A percentile compares a stretch with the other conserved stretches of the same genome.
phyloP scores from a whole-genome alignment of 2,113 vertebrate genomes.

The Xiphophorus maculatus region DNA sequence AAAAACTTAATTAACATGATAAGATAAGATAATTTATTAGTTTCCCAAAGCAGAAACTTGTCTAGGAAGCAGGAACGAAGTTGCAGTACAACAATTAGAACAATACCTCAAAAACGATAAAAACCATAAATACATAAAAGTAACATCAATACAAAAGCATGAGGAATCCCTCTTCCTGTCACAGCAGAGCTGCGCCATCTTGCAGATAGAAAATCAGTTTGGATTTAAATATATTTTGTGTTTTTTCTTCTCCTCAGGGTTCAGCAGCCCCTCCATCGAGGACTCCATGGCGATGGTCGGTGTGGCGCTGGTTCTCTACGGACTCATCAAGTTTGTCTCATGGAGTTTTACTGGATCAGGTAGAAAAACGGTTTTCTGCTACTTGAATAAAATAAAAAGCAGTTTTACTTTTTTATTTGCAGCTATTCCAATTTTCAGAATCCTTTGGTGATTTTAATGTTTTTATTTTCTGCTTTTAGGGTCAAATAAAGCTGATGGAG shows the following conservation, averaged over 20 bases:
- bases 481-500: conserved; percentile 36
- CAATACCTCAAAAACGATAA: too few species aligned
- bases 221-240: not conserved
- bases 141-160: too few species aligned
- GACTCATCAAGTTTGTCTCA: conserved; percentile 76
- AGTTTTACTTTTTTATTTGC: not conserved
- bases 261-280: conserved; percentile 76
- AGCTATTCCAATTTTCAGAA: not conserved
- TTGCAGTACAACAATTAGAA: too few species aligned
- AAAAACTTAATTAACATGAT: too few species aligned
- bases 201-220: not conserved
- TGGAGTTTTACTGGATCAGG: conserved; percentile 75
- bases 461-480: conserved; percentile 41
- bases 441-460: not conserved
- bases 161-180: too few species aligned
- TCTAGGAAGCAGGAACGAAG: too few species aligned
- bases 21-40: too few species aligned
- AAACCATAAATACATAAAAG: too few species aligned
- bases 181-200: too few species aligned
- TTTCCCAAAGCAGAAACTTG: too few species aligned
- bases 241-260: conserved; percentile 56
- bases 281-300: conserved; percentile 84
- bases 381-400: fast-evolving
- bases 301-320: conserved; percentile 79
- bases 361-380: conserved; percentile 12